A percentile compares a stretch with the other conserved stretches of the same genome.
Conservation (phyloP, 2,888 invertebrate genomes). For the Erynnis tages region DNA sequence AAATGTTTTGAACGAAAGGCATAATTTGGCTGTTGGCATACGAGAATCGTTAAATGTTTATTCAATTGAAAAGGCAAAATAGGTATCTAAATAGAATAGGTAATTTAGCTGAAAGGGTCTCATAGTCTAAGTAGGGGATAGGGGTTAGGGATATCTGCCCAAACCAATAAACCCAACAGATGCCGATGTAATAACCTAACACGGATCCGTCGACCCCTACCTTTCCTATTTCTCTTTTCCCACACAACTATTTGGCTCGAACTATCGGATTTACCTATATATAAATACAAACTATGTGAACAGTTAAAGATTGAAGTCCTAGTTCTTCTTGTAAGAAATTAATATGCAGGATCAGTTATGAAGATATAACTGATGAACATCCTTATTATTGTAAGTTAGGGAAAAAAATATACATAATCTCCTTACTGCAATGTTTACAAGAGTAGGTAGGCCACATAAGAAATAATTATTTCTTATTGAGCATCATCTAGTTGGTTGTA, state of each 20-base stretch:
- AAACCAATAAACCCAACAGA: slow-evolving; percentile 48
- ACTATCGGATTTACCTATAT: not conserved
- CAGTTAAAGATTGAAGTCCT: too few relatives aligned
- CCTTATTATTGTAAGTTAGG: too few relatives aligned
- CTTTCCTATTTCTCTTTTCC: slow-evolving; percentile 37
- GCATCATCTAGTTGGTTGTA: too few relatives aligned
- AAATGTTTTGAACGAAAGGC: too few relatives aligned
- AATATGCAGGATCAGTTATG: too few relatives aligned
- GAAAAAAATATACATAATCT: too few relatives aligned
- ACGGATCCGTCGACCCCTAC: slow-evolving; percentile 36
- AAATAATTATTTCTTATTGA: too few relatives aligned
- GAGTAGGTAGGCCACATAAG: too few relatives aligned
- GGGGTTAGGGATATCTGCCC: slow-evolving; percentile 50
- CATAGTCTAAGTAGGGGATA: slow-evolving; percentile 42
- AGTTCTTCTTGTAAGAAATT: too few relatives aligned
- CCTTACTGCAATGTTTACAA: too few relatives aligned
- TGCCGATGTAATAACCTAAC: slow-evolving; percentile 51
- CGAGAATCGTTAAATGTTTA: not conserved
- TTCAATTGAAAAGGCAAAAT: not conserved
- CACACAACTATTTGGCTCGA: slow-evolving; percentile 6
- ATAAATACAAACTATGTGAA: slow-evolving; percentile 19
- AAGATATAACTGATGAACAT: too few relatives aligned
- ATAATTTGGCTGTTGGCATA: too few relatives aligned
- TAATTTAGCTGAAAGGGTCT: slow-evolving; percentile 50
- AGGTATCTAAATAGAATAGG: slow-evolving; percentile 44